These are phyloP conservation scores for Catharus fuscescens DNA, from an alignment of 2,113 vertebrate genomes.

Conservation along the genomic window DNA sequence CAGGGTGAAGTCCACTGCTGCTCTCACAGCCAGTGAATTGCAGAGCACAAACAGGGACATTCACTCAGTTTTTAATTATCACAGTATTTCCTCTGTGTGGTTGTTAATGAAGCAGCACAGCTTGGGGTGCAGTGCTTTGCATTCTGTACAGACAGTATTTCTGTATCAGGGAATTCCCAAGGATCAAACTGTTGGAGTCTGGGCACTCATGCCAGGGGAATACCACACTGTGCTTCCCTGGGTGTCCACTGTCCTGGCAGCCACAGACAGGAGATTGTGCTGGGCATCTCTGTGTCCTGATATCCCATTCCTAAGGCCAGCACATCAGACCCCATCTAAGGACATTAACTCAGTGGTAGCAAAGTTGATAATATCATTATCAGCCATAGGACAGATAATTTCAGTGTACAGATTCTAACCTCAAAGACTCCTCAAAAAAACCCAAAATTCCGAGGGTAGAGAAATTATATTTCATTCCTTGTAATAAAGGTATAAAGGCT, in stretches of 20 bases:
- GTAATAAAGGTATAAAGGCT: neutral
- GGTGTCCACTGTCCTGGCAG: neutral
- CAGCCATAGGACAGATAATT: neutral
- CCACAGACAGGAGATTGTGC: neutral
- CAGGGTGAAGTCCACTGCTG: neutral
- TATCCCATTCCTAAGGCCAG: neutral
- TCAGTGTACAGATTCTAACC: neutral
- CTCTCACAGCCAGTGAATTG: neutral
- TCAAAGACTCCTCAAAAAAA: neutral
- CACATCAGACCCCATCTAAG: neutral
- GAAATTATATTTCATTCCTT: neutral
- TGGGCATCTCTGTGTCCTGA: neutral
- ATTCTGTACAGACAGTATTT: neutral
- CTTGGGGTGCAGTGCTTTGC: neutral
- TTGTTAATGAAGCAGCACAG: neutral
- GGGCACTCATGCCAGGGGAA: neutral
- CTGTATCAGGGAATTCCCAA: neutral
- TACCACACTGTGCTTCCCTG: accelerated
- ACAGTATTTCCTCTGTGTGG: neutral
- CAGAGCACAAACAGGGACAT: neutral
- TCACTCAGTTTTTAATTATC: neutral
- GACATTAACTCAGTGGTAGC: neutral
- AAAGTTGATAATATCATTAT: neutral
- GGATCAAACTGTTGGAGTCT: neutral
- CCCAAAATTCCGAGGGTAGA: neutral